These are phyloP conservation scores for Bursaphelenchus mucronatus DNA, from an alignment of 1,140 invertebrate genomes.

Conservation along the genomic window DNA sequence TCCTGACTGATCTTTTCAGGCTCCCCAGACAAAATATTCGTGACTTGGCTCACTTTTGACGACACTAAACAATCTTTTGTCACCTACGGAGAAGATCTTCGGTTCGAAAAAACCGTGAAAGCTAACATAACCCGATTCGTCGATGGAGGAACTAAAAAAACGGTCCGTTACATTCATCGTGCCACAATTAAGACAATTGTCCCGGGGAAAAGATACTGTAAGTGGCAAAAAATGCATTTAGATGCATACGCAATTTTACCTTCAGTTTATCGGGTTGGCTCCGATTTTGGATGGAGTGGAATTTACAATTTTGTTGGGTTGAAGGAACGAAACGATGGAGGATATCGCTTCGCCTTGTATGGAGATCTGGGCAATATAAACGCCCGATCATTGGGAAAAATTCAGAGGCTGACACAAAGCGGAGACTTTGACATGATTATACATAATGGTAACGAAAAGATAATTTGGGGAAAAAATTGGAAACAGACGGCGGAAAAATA, in stretches of 20 bases:
- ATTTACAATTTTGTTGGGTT: slow-evolving; percentile 61
- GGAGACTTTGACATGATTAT: slow-evolving; percentile 64
- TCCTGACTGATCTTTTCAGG: slow-evolving; percentile 1
- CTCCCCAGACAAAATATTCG: slow-evolving; percentile 14
- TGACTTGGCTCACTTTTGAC: slow-evolving; percentile 31
- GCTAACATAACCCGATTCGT: slow-evolving; percentile 17
- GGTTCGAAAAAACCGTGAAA: slow-evolving; percentile 6
- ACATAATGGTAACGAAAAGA: slow-evolving; percentile 61
- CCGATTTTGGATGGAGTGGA: slow-evolving; percentile 60
- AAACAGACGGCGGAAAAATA: too few relatives aligned
- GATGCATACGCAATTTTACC: not conserved
- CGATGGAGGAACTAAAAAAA: slow-evolving; percentile 6
- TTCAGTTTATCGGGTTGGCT: slow-evolving; percentile 30
- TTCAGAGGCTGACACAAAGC: slow-evolving; percentile 61
- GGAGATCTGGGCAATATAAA: slow-evolving; percentile 66
- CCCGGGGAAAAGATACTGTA: slow-evolving; percentile 27
- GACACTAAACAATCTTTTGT: slow-evolving; percentile 23
- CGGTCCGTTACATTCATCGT: slow-evolving; percentile 23
- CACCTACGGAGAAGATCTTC: slow-evolving; percentile 22
- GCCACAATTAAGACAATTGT: slow-evolving; percentile 21
- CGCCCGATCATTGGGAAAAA: slow-evolving; percentile 62
- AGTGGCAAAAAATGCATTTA: not conserved
- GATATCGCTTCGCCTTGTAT: slow-evolving; percentile 63
- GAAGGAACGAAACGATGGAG: slow-evolving; percentile 59
- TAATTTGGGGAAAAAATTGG: not conserved